Evolutionary conservation across 2,888 invertebrate genomes (phyloP), one percentile per base, ranked within the genome.

Genomic region (Campaea margaritaria): DNA sequence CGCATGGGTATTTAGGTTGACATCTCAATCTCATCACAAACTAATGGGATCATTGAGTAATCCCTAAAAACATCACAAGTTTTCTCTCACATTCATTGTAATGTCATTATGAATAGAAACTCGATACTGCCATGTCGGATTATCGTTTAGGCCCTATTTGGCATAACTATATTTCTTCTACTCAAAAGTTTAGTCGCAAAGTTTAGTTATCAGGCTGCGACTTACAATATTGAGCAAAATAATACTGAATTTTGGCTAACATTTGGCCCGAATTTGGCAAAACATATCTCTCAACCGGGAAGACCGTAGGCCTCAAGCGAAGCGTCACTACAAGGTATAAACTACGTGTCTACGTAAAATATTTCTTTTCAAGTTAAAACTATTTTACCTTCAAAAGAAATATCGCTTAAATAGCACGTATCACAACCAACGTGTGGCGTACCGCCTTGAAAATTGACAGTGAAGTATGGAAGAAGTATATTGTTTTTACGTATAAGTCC

Each of bases 381-480:
- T 52, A 47, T 39, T 66, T 67, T 56, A 70, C 59, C 68, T 70
- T 64, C 67, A 74, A 82, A 84, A 84, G 81, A 78, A 78, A 82
- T 76, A 81, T 72, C 72, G 75, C 61, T 65, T 78, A 80, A 87
- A 86, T 86, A 91, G 90, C 89, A 90, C 91, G 91, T 83, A 82
- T 91, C 91, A 91, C 91, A 91, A 91, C 91, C 91, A 86, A 86
- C 85, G 89, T 90, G 87, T 84, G 91, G 91, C 89, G 74, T 82
- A 81, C 79, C 89, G 89, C 84, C 81, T 83, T 78, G 76, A 82
- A 74, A 90, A 90, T 90, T 90, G 91, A 91, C 91, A 87, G 88
- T 84, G 85, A 86, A 81, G 76, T 81, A 78, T 87, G 89, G 89
- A 86, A 89, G 85, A 85, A 78, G 76, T 76, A 73, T 74, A 74